Conservation (phyloP, 2,888 invertebrate genomes). For the Xanthorhoe spadicearia region DNA sequence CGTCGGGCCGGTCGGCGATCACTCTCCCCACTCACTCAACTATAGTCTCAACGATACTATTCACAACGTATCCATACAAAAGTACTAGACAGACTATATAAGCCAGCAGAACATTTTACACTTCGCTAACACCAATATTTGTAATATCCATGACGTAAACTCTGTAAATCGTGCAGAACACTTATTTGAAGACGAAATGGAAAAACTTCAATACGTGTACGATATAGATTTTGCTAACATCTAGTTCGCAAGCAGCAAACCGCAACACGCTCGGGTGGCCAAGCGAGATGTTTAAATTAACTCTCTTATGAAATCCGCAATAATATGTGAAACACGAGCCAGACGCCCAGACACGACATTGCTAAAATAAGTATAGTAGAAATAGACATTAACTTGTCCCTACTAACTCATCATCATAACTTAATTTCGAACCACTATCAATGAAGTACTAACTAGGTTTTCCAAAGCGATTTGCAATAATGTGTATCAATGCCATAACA, state of each 20-base stretch:
- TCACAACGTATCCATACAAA: conserved; percentile 56
- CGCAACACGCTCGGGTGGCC: conserved; percentile 63
- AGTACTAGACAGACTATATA: conserved; percentile 52
- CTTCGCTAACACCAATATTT: conserved; percentile 59
- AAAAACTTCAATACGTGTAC: conserved; percentile 51
- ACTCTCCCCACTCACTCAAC: conserved; percentile 46
- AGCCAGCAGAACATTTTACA: conserved; percentile 66
- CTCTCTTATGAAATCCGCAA: conserved; percentile 61
- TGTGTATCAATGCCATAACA: too few species aligned
- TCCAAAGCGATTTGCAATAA: not conserved
- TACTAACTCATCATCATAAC: not conserved
- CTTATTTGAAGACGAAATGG: conserved; percentile 52
- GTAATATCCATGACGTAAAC: conserved; percentile 56
- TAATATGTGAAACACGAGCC: conserved; percentile 60
- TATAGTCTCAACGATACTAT: conserved; percentile 56
- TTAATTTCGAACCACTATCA: not conserved
- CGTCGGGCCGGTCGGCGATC: conserved; percentile 55
- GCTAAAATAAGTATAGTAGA: conserved; percentile 24
- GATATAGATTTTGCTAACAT: conserved; percentile 43
- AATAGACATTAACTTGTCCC: not conserved
- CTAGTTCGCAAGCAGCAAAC: conserved; percentile 50
- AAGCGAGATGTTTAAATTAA: conserved; percentile 64
- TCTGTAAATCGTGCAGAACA: conserved; percentile 61
- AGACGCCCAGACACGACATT: conserved; percentile 27
- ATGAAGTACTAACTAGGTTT: not conserved